Conservation (phyloP, 2,113 vertebrate genomes). For the Pleuronectes platessa region DNA sequence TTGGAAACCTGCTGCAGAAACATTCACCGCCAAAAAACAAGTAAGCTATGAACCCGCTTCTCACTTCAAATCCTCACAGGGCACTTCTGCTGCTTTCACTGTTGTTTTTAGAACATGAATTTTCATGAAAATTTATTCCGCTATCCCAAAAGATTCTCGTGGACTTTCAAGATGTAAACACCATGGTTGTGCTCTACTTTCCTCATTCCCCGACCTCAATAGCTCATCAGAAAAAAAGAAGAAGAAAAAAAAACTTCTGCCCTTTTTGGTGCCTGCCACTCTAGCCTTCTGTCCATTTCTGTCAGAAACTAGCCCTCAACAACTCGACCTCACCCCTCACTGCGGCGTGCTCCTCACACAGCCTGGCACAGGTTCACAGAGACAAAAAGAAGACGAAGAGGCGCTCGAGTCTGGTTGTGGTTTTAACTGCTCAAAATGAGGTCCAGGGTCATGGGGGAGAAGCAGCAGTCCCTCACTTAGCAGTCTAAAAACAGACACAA, state of each 20-base stretch:
- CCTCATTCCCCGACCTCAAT: conserved; percentile 72
- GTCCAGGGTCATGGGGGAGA: conserved; percentile 45
- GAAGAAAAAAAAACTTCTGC: conserved; percentile 2
- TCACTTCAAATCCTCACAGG: conserved; percentile 6
- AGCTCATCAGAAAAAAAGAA: conserved; percentile 35
- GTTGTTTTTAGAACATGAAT: conserved; percentile 43
- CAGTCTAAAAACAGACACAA: conserved; percentile 66
- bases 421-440: background rate
- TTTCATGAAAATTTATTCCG: conserved; percentile 39
- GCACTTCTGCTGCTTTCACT: conserved; percentile 3
- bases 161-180: conserved; percentile 65
- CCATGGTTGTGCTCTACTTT: conserved; percentile 72
- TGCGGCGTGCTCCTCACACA: conserved; percentile 54
- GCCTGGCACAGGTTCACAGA: conserved; percentile 56
- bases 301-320: conserved; percentile 2
- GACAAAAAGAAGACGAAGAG: conserved; percentile 29
- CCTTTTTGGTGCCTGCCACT: conserved; percentile 30
- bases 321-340: conserved; percentile 35
- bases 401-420: conserved; percentile 9
- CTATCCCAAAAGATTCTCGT: conserved; percentile 53
- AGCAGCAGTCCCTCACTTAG: conserved; percentile 27
- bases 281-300: conserved; percentile 14
- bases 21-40: background rate
- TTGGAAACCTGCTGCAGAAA: background rate
- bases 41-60: background rate